Evolutionary conservation across 2,113 vertebrate genomes (phyloP).

Genomic region (Rhinoderma darwinii): DNA sequence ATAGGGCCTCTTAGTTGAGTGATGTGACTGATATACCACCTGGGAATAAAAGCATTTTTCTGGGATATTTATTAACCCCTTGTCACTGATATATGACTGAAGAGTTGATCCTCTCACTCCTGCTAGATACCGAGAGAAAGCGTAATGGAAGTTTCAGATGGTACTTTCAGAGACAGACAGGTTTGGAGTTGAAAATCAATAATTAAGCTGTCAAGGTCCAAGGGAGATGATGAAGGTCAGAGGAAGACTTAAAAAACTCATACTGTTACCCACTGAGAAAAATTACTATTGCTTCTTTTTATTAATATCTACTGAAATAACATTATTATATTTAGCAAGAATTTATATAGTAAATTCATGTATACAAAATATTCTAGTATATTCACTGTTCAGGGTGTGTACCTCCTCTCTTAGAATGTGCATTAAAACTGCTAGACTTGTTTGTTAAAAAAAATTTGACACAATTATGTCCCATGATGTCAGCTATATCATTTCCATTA

Average conservation of each 20-base stretch:
- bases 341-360: no score
- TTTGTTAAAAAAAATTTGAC: no score
- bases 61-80: background rate
- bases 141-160: background rate
- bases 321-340: no score
- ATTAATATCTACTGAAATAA: background rate
- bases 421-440: no score
- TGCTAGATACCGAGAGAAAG: background rate
- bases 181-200: background rate
- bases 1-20: no score
- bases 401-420: no score
- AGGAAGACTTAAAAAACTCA: background rate
- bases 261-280: background rate
- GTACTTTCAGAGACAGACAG: background rate
- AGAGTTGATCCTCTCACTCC: background rate
- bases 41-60: background rate
- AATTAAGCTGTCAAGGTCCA: slow-evolving; percentile 24
- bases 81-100: background rate
- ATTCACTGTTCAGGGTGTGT: no score
- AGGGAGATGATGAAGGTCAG: background rate
- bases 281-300: background rate
- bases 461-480: no score
- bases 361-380: no score
- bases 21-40: background rate
- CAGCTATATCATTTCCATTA: no score